A percentile compares a stretch with the other conserved stretches of the same genome.
phyloP scores from a whole-genome alignment of 2,797 vertebrate species.

The Staurois parvus region DNA sequence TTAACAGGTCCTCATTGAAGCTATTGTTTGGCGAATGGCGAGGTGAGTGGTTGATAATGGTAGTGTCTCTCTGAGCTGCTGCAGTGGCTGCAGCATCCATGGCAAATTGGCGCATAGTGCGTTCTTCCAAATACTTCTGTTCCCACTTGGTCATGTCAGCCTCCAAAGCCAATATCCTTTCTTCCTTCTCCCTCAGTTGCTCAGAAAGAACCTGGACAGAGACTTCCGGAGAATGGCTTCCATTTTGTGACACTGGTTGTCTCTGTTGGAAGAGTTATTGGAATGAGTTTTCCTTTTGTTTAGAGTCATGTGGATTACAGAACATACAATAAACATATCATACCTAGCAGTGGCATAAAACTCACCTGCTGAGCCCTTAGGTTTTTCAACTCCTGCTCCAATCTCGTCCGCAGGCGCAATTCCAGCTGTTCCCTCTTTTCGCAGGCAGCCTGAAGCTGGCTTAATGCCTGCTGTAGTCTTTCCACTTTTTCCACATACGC shows the following conservation, averaged over 20 bases:
- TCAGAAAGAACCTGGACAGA: constrained; percentile 81
- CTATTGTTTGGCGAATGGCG: constrained; percentile 92
- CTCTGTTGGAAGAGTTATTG: constrained; percentile 69
- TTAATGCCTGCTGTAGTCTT: constrained; percentile 89
- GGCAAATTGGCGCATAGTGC: constrained; percentile 96
- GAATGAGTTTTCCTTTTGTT: background rate
- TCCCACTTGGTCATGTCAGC: constrained; percentile 98
- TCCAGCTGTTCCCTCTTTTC: constrained; percentile 94
- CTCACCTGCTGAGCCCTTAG: constrained; percentile 91
- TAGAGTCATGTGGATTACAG: background rate
- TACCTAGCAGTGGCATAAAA: background rate
- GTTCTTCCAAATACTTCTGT: constrained; percentile 96
- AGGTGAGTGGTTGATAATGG: constrained; percentile 94
- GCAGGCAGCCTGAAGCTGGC: constrained; percentile 93
- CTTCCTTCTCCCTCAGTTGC: constrained; percentile 91
- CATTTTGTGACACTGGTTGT: constrained; percentile 49
- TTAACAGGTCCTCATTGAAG: constrained; percentile 89
- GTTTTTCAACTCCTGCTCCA: constrained; percentile 95
- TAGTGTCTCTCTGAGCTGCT: constrained; percentile 93
- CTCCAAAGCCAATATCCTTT: constrained; percentile 91
- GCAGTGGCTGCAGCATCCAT: constrained; percentile 96
- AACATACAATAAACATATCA: background rate
- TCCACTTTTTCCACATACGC: constrained; percentile 97
- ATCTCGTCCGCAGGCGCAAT: constrained; percentile 86
- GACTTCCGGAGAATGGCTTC: constrained; percentile 68